Conservation (phyloP, 2,888 invertebrate species). For the Mythimna loreyi region DNA sequence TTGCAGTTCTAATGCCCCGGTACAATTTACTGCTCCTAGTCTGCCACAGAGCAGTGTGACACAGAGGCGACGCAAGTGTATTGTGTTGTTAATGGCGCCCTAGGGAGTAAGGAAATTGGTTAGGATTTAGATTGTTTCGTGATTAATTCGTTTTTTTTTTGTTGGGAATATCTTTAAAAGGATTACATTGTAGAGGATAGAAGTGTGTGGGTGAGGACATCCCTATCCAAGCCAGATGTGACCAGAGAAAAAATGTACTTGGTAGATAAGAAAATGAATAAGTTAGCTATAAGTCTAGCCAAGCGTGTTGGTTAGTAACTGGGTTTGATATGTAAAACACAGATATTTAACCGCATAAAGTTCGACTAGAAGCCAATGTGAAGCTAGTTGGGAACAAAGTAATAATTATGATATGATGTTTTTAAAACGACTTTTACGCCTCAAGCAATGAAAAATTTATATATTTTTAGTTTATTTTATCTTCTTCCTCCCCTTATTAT, state of each 20-base stretch:
- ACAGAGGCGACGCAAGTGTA: slow-evolving; percentile 37
- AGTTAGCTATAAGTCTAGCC: too few species aligned
- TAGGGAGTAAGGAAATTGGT: slow-evolving; percentile 40
- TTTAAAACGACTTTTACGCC: too few species aligned
- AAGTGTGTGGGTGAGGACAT: neutral
- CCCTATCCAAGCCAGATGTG: neutral
- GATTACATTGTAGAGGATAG: neutral
- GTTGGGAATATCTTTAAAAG: neutral
- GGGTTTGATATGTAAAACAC: too few species aligned
- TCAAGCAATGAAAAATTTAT: too few species aligned
- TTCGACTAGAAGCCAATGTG: too few species aligned
- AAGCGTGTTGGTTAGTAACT: too few species aligned
- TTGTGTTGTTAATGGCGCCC: slow-evolving; percentile 46
- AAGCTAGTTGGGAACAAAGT: too few species aligned
- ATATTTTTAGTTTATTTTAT: too few species aligned
- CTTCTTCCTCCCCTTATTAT: too few species aligned
- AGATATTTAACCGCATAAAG: too few species aligned
- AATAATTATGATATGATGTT: too few species aligned
- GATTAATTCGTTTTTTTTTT: slow-evolving; percentile 32
- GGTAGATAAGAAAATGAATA: too few species aligned
- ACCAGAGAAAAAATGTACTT: neutral
- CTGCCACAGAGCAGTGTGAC: slow-evolving; percentile 49
- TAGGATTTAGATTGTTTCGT: slow-evolving; percentile 36
- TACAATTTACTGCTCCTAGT: slow-evolving; percentile 68
- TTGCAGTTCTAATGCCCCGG: slow-evolving; percentile 78